A percentile compares a stretch with the other conserved stretches of the same genome.
These are phyloP conservation scores for Thripadectes ignobilis DNA, from an alignment of 2,797 vertebrate species.

Conservation along the genomic window DNA sequence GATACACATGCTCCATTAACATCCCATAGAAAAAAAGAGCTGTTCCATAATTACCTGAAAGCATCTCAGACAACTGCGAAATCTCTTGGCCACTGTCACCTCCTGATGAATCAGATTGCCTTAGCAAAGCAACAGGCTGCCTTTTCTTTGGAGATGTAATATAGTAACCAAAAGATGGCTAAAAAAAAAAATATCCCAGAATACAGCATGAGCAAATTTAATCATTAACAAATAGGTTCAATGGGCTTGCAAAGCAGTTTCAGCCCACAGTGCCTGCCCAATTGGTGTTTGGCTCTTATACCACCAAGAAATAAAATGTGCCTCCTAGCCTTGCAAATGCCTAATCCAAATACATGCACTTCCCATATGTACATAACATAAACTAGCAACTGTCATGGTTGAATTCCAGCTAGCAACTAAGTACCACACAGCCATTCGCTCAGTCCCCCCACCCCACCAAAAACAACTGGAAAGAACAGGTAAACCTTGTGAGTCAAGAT, in stretches of 20 bases:
- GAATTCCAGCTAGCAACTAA: background rate
- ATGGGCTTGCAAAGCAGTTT: background rate
- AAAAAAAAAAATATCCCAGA: background rate
- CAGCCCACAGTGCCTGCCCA: background rate
- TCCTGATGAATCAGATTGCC: slow-evolving; percentile 76
- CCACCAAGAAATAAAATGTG: background rate
- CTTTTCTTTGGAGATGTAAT: slow-evolving; percentile 94
- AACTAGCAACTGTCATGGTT: background rate
- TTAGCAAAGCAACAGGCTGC: slow-evolving; percentile 88
- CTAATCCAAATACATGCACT: background rate
- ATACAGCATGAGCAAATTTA: background rate
- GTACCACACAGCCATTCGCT: background rate
- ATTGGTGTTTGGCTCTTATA: background rate
- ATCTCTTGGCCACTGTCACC: slow-evolving; percentile 67
- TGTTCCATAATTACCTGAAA: slow-evolving; percentile 78
- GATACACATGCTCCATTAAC: background rate
- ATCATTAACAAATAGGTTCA: background rate
- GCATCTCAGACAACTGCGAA: slow-evolving; percentile 70
- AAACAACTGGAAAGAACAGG: background rate
- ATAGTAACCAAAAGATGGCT: slow-evolving; percentile 97
- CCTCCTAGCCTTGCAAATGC: background rate
- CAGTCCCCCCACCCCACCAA: fast-evolving
- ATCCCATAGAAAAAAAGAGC: background rate
- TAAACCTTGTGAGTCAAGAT: background rate
- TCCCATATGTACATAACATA: background rate